Conservation (phyloP, 2,797 vertebrate genomes). For the Coilia nasus region DNA sequence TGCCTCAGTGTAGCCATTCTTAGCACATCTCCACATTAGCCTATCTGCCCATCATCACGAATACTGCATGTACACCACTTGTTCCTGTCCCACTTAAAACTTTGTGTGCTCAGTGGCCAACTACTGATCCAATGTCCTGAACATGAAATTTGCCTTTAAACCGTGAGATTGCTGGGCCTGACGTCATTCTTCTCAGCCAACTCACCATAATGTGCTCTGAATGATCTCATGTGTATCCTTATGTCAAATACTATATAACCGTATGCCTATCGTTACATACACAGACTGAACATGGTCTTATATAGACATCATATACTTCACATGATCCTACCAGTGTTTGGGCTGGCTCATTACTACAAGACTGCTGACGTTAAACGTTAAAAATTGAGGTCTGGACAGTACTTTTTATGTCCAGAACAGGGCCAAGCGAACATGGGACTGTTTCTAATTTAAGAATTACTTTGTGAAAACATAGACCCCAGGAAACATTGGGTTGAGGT, state of each 20-base stretch:
- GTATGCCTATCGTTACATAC: not conserved
- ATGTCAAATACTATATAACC: not conserved
- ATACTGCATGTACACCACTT: no score
- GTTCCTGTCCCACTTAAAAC: no score
- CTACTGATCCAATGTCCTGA: no score
- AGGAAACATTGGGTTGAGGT: conserved; percentile 23
- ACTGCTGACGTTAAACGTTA: not conserved
- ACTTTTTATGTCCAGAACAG: conserved; percentile 9
- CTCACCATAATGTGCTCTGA: not conserved
- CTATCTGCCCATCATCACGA: no score
- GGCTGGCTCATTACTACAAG: not conserved
- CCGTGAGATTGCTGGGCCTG: no score
- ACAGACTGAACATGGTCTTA: not conserved
- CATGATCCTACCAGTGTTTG: not conserved
- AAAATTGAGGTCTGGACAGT: conserved; percentile 9
- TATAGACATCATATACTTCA: not conserved
- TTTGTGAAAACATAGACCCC: conserved; percentile 23
- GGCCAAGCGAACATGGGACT: conserved; percentile 24
- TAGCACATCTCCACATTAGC: no score
- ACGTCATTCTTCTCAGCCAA: no score
- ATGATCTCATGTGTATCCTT: not conserved
- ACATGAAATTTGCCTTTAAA: no score
- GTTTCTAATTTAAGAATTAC: conserved; percentile 26
- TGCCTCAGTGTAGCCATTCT: no score
- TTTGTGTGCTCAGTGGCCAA: no score